Percentiles rank a stretch among this genome's conserved stretches.
Evolutionary conservation across 2,888 invertebrate species (phyloP).

Genomic region (Marasmarcha lunaedactyla): DNA sequence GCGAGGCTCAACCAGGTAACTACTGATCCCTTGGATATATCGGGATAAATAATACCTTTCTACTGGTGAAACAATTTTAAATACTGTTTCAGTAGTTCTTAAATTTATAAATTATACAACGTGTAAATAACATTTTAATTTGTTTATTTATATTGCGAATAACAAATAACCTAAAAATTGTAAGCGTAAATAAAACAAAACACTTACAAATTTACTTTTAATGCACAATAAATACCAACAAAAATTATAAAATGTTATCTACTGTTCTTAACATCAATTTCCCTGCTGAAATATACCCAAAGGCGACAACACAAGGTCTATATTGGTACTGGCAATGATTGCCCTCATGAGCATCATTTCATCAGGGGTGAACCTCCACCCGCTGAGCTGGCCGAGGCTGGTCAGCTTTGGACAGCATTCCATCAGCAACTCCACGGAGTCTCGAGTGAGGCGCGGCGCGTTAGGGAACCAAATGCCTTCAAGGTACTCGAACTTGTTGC

Average conservation of each 20-base stretch:
- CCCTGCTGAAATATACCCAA: slow-evolving; percentile 67
- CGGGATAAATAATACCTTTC: no score
- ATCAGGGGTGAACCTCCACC: slow-evolving; percentile 75
- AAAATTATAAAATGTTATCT: no score
- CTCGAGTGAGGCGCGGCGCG: slow-evolving; percentile 73
- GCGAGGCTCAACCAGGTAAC: no score
- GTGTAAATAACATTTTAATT: no score
- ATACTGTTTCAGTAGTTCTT: no score
- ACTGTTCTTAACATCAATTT: slow-evolving; percentile 7
- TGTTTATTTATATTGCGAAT: no score
- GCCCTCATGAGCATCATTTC: slow-evolving; percentile 76
- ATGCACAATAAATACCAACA: not conserved
- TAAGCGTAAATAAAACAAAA: no score
- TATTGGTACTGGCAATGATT: slow-evolving; percentile 74
- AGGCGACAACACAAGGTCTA: slow-evolving; percentile 73
- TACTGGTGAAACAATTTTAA: no score
- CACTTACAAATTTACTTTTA: no score
- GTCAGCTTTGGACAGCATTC: slow-evolving; percentile 75
- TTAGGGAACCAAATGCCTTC: slow-evolving; percentile 79
- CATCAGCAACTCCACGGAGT: slow-evolving; percentile 75
- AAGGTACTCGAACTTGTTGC: slow-evolving; percentile 72
- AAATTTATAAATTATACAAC: no score
- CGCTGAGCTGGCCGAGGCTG: slow-evolving; percentile 75
- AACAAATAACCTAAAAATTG: no score
- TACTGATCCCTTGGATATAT: no score